phyloP scores from a whole-genome alignment of 2,113 vertebrate species.

The Pseudorhombus dupliciocellatus region DNA sequence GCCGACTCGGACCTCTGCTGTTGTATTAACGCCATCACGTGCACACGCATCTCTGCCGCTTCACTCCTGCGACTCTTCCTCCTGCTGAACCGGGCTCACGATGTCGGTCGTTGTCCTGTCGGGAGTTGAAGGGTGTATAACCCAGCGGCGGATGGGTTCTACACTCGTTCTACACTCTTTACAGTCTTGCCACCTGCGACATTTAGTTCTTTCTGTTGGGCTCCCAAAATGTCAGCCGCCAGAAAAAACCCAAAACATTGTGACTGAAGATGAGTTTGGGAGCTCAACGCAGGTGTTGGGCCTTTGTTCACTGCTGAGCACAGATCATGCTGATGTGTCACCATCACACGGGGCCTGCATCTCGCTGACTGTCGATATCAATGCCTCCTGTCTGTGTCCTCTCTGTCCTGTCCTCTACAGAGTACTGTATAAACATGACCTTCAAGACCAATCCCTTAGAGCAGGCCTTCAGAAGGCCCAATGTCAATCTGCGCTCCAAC shows the following conservation, averaged over 20 bases:
- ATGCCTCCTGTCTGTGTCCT: slow-evolving; percentile 61
- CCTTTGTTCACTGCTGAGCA: background rate
- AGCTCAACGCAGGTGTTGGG: slow-evolving; percentile 21
- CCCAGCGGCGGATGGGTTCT: slow-evolving; percentile 73
- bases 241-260: too few species aligned
- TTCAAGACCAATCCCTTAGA: slow-evolving; percentile 91
- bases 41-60: slow-evolving; percentile 49
- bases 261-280: slow-evolving; percentile 16
- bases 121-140: slow-evolving; percentile 67
- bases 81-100: slow-evolving; percentile 23
- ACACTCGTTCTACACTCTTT: slow-evolving; percentile 77
- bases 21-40: slow-evolving; percentile 25
- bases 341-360: slow-evolving; percentile 2
- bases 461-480: slow-evolving; percentile 85
- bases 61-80: slow-evolving; percentile 45
- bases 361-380: background rate
- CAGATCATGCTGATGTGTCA: background rate
- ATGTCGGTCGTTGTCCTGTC: slow-evolving; percentile 31
- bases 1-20: slow-evolving; percentile 33
- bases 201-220: slow-evolving; percentile 21
- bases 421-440: slow-evolving; percentile 80
- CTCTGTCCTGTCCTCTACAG: slow-evolving; percentile 83
- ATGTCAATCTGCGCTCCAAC: slow-evolving; percentile 82
- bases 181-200: slow-evolving; percentile 20
- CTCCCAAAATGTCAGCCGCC: slow-evolving; percentile 7